These are phyloP conservation scores for Apodemus agrarius DNA, from an alignment of 2,797 vertebrate species.

Conservation along the genomic window DNA sequence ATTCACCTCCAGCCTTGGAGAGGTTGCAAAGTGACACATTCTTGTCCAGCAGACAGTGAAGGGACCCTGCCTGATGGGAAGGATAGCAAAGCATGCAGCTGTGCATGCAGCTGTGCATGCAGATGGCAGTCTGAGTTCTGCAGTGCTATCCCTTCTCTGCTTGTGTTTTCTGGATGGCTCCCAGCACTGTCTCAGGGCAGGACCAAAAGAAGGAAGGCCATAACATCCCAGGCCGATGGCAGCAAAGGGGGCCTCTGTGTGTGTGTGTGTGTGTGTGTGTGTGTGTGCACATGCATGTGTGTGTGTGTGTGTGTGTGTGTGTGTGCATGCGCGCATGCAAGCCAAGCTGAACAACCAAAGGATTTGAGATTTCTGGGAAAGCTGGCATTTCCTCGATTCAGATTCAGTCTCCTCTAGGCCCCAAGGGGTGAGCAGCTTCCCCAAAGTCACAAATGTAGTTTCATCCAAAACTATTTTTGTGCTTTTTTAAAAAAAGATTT, in stretches of 20 bases:
- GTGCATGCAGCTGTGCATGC: not conserved
- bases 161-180: not conserved
- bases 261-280: no score
- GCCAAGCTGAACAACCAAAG: not conserved
- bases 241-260: not conserved
- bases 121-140: not conserved
- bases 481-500: no score
- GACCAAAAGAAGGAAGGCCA: not conserved
- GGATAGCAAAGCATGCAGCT: not conserved
- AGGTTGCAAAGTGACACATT: not conserved
- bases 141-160: no score
- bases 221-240: not conserved
- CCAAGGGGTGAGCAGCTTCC: not conserved
- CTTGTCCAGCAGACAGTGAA: constrained; percentile 2
- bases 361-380: not conserved
- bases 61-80: not conserved
- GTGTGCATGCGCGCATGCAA: no score
- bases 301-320: no score
- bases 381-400: not conserved
- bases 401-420: not conserved
- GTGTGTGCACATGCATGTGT: no score
- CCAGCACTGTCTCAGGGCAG: not conserved
- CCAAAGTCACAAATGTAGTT: constrained; percentile 5
- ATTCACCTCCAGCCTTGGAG: not conserved
- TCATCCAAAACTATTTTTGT: not conserved